Conservation (phyloP, 2,113 vertebrate genomes). For the Oncorhynchus tshawytscha region DNA sequence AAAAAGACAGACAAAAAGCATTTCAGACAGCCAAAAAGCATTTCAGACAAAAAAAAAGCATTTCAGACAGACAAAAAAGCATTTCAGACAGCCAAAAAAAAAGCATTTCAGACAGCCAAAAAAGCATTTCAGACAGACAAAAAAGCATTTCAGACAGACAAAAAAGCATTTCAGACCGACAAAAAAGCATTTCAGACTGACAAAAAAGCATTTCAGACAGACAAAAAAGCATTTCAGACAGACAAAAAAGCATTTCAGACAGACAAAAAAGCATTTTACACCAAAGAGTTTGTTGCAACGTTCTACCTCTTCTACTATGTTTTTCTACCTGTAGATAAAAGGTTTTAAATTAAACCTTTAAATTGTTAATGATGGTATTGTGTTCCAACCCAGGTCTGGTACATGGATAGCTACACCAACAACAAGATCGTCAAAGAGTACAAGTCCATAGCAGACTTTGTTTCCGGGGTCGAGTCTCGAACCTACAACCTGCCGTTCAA, state of each 20-base stretch:
- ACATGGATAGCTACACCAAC: conserved; percentile 98
- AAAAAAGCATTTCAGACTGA: too few species aligned
- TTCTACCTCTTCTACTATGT: background rate
- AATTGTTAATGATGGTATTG: background rate
- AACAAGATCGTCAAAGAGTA: conserved; percentile 96
- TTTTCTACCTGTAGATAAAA: background rate
- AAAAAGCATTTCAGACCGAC: too few species aligned
- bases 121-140: too few species aligned
- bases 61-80: background rate
- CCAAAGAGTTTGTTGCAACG: background rate
- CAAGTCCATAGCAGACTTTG: conserved; percentile 89
- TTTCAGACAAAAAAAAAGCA: background rate
- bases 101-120: too few species aligned
- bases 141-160: too few species aligned
- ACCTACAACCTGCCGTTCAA: conserved; percentile 97
- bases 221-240: too few species aligned
- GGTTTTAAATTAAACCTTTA: background rate
- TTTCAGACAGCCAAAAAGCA: too few species aligned
- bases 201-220: background rate
- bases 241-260: background rate
- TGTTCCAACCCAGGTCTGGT: conserved; percentile 84
- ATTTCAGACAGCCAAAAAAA: background rate
- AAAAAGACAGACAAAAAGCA: too few species aligned
- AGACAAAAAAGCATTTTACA: background rate
- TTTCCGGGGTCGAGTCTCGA: conserved; percentile 89